A percentile compares a stretch with the other conserved stretches of the same genome.
phyloP scores from a whole-genome alignment of 2,888 invertebrate genomes.

The Acrocyrtus sp. region DNA sequence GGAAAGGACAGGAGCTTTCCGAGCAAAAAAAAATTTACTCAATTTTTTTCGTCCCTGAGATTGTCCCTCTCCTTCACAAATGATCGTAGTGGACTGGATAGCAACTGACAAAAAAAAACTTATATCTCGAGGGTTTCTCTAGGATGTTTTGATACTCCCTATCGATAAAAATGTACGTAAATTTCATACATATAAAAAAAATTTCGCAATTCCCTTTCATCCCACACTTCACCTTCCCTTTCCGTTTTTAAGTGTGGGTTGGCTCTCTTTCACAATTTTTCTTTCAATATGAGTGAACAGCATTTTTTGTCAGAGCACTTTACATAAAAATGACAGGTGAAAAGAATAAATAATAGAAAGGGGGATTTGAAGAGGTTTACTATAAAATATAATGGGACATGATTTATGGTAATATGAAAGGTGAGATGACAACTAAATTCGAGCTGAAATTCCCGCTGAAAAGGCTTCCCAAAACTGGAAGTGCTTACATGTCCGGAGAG shows the following conservation, averaged over 20 bases:
- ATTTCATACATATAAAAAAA: too few relatives aligned
- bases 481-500: background rate
- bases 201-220: too few relatives aligned
- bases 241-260: background rate
- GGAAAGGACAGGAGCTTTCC: background rate
- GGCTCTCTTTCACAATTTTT: background rate
- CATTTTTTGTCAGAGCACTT: background rate
- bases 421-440: background rate
- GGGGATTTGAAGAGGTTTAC: background rate
- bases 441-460: background rate
- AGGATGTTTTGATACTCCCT: too few relatives aligned
- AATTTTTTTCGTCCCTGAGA: background rate
- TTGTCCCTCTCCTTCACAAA: background rate
- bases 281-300: background rate
- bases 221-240: too few relatives aligned
- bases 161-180: too few relatives aligned
- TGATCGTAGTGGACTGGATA: too few relatives aligned
- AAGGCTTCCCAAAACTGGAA: background rate
- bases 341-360: background rate
- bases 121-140: too few relatives aligned
- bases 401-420: background rate
- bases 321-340: background rate
- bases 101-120: too few relatives aligned
- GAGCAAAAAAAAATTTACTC: background rate
- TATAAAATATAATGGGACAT: background rate